phyloP scores from a whole-genome alignment of 2,888 invertebrate genomes.

The Trachelus tabidus region DNA sequence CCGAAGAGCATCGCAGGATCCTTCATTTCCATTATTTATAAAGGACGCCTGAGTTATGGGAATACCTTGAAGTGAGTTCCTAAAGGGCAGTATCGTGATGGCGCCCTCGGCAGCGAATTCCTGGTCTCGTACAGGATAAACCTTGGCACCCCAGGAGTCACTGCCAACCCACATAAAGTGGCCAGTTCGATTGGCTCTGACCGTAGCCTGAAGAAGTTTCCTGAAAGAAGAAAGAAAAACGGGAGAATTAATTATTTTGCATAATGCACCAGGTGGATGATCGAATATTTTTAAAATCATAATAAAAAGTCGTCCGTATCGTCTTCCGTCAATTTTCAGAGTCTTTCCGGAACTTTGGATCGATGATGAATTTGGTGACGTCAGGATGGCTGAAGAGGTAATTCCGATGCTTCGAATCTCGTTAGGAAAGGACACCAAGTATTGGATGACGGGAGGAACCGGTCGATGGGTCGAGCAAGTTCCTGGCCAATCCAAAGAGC shows the following conservation, averaged over 20 bases:
- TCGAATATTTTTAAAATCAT: too few relatives aligned
- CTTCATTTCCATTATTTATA: too few relatives aligned
- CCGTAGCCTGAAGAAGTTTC: slow-evolving; percentile 71
- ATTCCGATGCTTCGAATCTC: background rate
- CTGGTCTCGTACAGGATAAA: slow-evolving; percentile 72
- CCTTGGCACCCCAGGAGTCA: slow-evolving; percentile 79
- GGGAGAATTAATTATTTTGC: too few relatives aligned
- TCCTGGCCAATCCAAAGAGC: background rate
- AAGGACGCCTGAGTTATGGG: background rate
- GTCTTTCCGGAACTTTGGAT: too few relatives aligned
- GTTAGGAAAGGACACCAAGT: background rate
- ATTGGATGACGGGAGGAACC: background rate
- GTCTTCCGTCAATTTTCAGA: too few relatives aligned
- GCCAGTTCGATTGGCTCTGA: slow-evolving; percentile 70
- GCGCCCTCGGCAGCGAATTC: slow-evolving; percentile 73
- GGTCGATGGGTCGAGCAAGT: background rate
- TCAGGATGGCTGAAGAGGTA: too few relatives aligned
- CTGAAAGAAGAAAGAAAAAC: slow-evolving; percentile 54
- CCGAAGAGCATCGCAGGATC: too few relatives aligned
- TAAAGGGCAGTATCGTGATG: slow-evolving; percentile 74
- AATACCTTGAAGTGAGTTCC: slow-evolving; percentile 69
- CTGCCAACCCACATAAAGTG: slow-evolving; percentile 78
- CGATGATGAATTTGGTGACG: too few relatives aligned
- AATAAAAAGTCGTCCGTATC: too few relatives aligned
- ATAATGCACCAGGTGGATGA: too few relatives aligned